Evolutionary conservation across 1,140 invertebrate species (phyloP).

Genomic region (Forficula auricularia): DNA sequence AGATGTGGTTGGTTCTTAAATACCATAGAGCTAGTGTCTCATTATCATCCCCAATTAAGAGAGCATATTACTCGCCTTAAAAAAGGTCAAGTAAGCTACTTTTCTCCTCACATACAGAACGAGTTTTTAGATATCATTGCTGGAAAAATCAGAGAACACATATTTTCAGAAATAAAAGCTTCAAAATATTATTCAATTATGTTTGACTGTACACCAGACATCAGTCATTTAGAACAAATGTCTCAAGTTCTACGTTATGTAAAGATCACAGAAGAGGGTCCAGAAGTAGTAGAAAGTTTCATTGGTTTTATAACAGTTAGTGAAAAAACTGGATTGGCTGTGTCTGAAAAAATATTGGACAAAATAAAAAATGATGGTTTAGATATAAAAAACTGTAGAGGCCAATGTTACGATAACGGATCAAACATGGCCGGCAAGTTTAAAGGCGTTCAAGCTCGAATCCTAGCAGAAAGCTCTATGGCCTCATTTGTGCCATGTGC

Average conservation of each 20-base stretch:
- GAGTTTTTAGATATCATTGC: conserved; percentile 11
- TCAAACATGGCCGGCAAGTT: conserved; percentile 20
- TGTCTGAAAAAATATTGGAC: no score
- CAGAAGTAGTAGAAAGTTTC: no score
- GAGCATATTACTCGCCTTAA: conserved; percentile 7
- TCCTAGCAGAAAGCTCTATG: conserved; percentile 12
- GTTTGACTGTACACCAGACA: no score
- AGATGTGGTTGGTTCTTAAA: conserved; percentile 8
- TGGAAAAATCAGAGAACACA: conserved; percentile 2
- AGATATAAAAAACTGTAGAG: conserved; percentile 20
- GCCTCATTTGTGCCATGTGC: conserved; percentile 17
- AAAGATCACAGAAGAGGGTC: no score
- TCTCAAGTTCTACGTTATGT: no score
- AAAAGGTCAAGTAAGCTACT: conserved; percentile 5
- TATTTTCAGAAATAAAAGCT: conserved; percentile 18
- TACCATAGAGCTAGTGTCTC: conserved; percentile 9
- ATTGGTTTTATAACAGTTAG: no score
- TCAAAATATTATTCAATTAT: background rate
- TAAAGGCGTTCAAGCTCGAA: conserved; percentile 16
- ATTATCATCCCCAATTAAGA: conserved; percentile 9
- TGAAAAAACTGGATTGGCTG: no score
- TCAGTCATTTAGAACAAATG: no score
- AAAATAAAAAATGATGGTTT: no score
- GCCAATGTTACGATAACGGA: conserved; percentile 21
- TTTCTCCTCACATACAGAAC: conserved; percentile 7